phyloP scores from a whole-genome alignment of 2,888 invertebrate genomes.

The Leptura quadrifasciata region DNA sequence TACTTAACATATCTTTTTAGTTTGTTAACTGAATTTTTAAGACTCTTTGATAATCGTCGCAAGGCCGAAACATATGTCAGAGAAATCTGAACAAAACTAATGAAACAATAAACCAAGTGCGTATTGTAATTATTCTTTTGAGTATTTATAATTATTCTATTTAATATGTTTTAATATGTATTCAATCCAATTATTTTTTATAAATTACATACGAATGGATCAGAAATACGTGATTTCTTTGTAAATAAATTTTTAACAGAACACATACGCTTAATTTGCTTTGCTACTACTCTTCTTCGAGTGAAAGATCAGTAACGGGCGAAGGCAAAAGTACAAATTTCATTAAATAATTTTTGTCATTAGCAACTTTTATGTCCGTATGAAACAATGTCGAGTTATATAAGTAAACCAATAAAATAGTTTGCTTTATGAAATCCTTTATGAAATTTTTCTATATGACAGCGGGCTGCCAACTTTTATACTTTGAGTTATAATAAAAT shows the following conservation, averaged over 20 bases:
- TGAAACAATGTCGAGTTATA: constrained; percentile 43
- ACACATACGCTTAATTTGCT: not conserved
- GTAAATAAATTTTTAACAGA: not conserved
- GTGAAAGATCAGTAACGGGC: not conserved
- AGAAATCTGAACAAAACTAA: too few relatives aligned
- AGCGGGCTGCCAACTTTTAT: constrained; percentile 23
- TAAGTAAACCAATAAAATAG: constrained; percentile 46
- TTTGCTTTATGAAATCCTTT: constrained; percentile 48
- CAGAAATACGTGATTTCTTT: not conserved
- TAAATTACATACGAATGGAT: too few relatives aligned
- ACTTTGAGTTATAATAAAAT: constrained; percentile 21
- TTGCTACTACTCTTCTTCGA: not conserved
- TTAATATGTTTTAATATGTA: too few relatives aligned
- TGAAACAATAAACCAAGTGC: too few relatives aligned
- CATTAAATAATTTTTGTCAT: constrained; percentile 28
- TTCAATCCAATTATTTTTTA: too few relatives aligned
- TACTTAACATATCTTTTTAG: too few relatives aligned
- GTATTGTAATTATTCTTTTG: too few relatives aligned
- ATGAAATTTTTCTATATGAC: constrained; percentile 42
- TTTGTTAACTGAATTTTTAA: too few relatives aligned
- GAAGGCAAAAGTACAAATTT: constrained; percentile 20
- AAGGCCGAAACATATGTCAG: too few relatives aligned
- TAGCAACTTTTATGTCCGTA: constrained; percentile 14
- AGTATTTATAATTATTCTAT: too few relatives aligned
- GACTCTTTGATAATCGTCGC: too few relatives aligned